These are phyloP conservation scores for Morpho achilles DNA, from an alignment of 2,888 invertebrate genomes.

Conservation along the genomic window DNA sequence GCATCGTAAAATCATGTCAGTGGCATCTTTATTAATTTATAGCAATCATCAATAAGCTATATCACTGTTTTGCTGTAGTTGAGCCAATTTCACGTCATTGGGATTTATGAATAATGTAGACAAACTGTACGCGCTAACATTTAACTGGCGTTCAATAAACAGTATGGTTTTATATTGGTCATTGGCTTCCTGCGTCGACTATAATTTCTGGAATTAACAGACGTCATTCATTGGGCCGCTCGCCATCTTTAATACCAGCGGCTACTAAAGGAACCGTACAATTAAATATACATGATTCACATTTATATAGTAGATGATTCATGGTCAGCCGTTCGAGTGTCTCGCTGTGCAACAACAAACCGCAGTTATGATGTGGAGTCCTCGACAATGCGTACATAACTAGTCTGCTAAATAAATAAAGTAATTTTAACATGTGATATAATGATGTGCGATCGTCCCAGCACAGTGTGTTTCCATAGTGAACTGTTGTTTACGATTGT, in stretches of 20 bases:
- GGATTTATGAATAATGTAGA: conserved; percentile 9
- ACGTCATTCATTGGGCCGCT: conserved; percentile 41
- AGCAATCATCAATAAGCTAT: conserved; percentile 13
- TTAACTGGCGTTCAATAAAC: conserved; percentile 14
- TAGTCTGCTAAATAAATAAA: conserved; percentile 62
- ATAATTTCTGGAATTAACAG: conserved; percentile 52
- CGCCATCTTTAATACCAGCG: conserved; percentile 35
- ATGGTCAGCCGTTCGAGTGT: conserved; percentile 57
- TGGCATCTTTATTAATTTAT: conserved; percentile 3
- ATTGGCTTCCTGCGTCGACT: conserved; percentile 40
- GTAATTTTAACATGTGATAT: conserved; percentile 72
- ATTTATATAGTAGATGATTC: conserved; percentile 68
- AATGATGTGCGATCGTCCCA: conserved; percentile 72
- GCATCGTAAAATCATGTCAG: neutral
- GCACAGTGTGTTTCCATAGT: conserved; percentile 60
- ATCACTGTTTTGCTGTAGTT: conserved; percentile 10
- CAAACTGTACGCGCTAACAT: conserved; percentile 11
- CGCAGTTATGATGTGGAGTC: conserved; percentile 56
- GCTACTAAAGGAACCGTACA: conserved; percentile 27
- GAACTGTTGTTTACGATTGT: conserved; percentile 74
- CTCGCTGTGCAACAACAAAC: conserved; percentile 62
- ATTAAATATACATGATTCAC: conserved; percentile 64
- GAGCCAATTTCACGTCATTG: conserved; percentile 13
- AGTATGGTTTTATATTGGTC: conserved; percentile 35
- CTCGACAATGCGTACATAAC: conserved; percentile 39